Percentiles rank a stretch among this genome's conserved stretches.
These are phyloP conservation scores for Sibirionetta formosa DNA, from an alignment of 2,797 vertebrate genomes.

Conservation along the genomic window DNA sequence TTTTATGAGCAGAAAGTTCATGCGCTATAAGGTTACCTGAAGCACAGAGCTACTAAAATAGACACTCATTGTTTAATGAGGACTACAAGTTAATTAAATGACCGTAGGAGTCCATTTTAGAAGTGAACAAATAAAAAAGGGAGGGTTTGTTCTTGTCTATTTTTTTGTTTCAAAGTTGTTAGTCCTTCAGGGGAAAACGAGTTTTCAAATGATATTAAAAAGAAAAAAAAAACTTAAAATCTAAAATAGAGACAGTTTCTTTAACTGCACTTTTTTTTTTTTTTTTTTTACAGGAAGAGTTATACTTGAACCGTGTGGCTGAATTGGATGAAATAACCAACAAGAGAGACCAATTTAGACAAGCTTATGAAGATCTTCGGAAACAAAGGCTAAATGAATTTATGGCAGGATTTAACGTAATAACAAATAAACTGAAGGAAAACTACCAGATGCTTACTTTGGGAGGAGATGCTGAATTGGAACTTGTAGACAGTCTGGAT, in stretches of 20 bases:
- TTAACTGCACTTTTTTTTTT: not conserved
- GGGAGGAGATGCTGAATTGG: conserved; percentile 96
- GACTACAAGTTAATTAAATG: not conserved
- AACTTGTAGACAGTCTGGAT: conserved; percentile 97
- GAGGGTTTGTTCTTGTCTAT: not conserved
- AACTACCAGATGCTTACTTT: conserved; percentile 99
- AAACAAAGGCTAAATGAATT: conserved; percentile 97
- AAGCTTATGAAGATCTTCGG: conserved; percentile 91
- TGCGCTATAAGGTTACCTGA: not conserved
- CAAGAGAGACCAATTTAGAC: conserved; percentile 91
- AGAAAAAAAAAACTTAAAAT: not conserved
- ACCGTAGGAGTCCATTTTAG: not conserved
- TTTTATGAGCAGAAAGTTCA: not conserved
- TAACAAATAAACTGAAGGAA: conserved; percentile 98
- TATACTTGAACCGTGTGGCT: conserved; percentile 93
- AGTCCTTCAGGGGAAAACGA: not conserved
- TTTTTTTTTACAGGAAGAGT: conserved; percentile 88
- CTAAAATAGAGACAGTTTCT: not conserved
- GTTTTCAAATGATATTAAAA: not conserved
- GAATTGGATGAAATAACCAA: conserved; percentile 93
- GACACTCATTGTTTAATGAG: not conserved
- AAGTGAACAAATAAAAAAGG: not conserved
- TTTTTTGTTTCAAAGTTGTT: not conserved
- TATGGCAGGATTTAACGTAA: conserved; percentile 96
- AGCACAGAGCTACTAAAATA: not conserved